A percentile compares a stretch with the other conserved stretches of the same genome.
phyloP scores from a whole-genome alignment of 1,140 invertebrate species.

The Neuroterus valhalla region DNA sequence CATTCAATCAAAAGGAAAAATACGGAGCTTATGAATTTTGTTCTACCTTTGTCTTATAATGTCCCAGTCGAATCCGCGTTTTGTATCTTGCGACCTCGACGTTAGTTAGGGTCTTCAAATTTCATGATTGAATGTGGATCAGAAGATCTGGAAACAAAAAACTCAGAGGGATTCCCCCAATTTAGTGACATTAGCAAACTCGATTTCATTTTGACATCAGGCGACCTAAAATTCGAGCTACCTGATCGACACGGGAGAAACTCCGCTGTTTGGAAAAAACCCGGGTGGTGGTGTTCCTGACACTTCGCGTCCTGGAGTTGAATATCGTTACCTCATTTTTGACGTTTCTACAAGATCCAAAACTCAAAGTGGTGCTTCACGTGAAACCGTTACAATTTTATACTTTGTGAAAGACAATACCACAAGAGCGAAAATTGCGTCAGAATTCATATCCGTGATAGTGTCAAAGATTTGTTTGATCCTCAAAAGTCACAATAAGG shows the following conservation, averaged over 20 bases:
- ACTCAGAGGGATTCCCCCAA: not conserved
- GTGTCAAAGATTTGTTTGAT: conserved; percentile 22
- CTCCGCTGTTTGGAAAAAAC: conserved; percentile 82
- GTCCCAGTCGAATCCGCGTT: too few relatives aligned
- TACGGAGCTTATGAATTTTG: too few relatives aligned
- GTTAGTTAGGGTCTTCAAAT: not conserved
- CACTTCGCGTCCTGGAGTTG: conserved; percentile 71
- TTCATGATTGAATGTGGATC: not conserved
- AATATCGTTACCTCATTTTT: conserved; percentile 53
- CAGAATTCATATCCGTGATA: conserved; percentile 26
- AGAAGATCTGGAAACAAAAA: not conserved
- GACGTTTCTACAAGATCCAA: not conserved
- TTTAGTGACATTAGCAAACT: not conserved
- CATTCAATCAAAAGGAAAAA: too few relatives aligned
- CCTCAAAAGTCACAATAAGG: conserved; percentile 17
- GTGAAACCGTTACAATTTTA: not conserved
- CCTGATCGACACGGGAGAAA: conserved; percentile 84
- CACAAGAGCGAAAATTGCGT: not conserved
- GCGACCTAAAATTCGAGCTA: conserved; percentile 21
- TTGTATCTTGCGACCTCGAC: too few relatives aligned
- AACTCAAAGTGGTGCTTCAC: conserved; percentile 21
- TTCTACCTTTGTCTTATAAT: too few relatives aligned
- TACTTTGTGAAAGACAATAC: conserved; percentile 32
- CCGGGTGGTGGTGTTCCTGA: conserved; percentile 74
- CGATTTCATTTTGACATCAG: not conserved